A percentile compares a stretch with the other conserved stretches of the same genome.
phyloP scores from a whole-genome alignment of 2,888 invertebrate genomes.

The Drosophila quinaria region DNA sequence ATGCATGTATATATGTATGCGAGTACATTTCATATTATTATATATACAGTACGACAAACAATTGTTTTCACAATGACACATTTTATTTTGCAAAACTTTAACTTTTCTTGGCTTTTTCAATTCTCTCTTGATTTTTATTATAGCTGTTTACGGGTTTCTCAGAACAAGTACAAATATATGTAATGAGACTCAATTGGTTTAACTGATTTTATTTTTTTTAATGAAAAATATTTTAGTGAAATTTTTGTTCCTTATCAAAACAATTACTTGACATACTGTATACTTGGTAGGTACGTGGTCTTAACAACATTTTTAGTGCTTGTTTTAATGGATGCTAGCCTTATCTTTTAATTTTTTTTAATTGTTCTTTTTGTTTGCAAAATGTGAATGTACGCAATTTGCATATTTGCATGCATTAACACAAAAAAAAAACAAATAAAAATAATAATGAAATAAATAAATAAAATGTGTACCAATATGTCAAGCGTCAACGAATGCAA shows the following conservation, averaged over 20 bases:
- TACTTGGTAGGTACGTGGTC: conserved; percentile 26
- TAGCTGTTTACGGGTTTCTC: not conserved
- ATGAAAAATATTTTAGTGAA: not conserved
- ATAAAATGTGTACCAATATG: conserved; percentile 78
- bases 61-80: not conserved
- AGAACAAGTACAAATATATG: not conserved
- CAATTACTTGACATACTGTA: conserved; percentile 4
- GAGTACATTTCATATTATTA: conserved; percentile 13
- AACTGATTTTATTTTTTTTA: not conserved
- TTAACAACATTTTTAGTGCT: conserved; percentile 27
- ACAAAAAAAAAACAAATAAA: conserved; percentile 13
- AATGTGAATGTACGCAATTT: conserved; percentile 6
- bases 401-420: conserved; percentile 19
- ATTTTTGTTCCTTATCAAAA: not conserved
- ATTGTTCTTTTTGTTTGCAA: conserved; percentile 1
- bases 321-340: conserved; percentile 16
- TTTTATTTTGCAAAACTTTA: not conserved
- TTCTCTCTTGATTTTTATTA: not conserved
- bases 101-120: not conserved
- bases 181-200: not conserved
- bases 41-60: conserved; percentile 1
- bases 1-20: conserved; percentile 1
- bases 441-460: conserved; percentile 52
- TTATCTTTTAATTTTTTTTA: conserved; percentile 14
- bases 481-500: conserved; percentile 77